Conservation (phyloP, 2,888 invertebrate genomes). For the Heliconius ismenius region DNA sequence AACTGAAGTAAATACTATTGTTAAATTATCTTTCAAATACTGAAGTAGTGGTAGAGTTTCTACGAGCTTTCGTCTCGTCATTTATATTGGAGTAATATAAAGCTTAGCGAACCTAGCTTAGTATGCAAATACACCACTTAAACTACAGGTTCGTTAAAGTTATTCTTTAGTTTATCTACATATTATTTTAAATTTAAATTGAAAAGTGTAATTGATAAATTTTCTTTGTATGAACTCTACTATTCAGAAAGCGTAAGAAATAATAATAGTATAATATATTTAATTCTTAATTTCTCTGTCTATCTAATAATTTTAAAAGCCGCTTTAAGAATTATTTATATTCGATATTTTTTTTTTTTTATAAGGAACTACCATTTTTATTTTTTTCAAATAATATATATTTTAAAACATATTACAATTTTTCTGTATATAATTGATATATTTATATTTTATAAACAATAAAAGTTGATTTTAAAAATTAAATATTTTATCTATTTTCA, state of each 20-base stretch:
- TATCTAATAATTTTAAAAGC: background rate
- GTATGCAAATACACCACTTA: background rate
- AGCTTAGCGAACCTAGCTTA: background rate
- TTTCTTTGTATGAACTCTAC: background rate
- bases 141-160: background rate
- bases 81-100: background rate
- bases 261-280: background rate
- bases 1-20: background rate
- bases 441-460: background rate
- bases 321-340: background rate
- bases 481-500: background rate
- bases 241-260: background rate
- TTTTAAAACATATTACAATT: background rate
- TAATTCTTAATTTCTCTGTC: background rate
- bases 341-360: background rate
- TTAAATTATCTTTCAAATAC: background rate
- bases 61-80: constrained; percentile 4
- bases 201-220: background rate
- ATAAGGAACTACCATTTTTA: background rate
- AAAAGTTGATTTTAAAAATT: background rate
- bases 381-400: background rate
- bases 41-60: background rate
- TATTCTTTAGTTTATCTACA: background rate
- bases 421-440: background rate
- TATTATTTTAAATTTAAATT: background rate